phyloP scores from a whole-genome alignment of 1,140 invertebrate genomes.

The Drosophila novamexicana region DNA sequence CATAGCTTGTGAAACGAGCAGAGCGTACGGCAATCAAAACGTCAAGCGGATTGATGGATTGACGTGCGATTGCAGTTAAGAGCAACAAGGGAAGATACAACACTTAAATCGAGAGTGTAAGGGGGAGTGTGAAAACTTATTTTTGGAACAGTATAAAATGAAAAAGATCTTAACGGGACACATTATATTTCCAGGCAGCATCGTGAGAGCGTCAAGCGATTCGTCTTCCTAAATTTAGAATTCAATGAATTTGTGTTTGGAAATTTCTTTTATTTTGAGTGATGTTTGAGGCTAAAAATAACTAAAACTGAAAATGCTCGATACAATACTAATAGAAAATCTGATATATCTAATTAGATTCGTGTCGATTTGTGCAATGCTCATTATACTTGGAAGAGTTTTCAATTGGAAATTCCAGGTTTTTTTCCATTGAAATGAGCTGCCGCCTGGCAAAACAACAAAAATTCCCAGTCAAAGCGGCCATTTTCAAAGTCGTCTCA shows the following conservation, averaged over 20 bases:
- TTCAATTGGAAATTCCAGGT: conserved; percentile 20
- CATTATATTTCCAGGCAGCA: conserved; percentile 35
- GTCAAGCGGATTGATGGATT: conserved; percentile 64
- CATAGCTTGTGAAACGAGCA: conserved; percentile 41
- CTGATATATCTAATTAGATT: not conserved
- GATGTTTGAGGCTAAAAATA: conserved; percentile 13
- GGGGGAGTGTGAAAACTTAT: conserved; percentile 18
- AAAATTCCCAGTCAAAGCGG: conserved; percentile 23
- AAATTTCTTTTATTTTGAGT: conserved; percentile 9
- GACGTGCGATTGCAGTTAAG: conserved; percentile 50
- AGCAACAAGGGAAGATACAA: conserved; percentile 18
- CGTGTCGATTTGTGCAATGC: not conserved
- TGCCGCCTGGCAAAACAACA: not conserved
- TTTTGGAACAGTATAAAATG: conserved; percentile 31
- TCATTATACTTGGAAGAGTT: conserved; percentile 1
- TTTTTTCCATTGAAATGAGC: conserved; percentile 37
- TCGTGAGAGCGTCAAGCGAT: conserved; percentile 11
- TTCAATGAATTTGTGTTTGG: conserved; percentile 13
- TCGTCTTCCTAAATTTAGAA: conserved; percentile 38
- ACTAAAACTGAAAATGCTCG: not conserved
- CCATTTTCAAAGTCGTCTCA: conserved; percentile 38
- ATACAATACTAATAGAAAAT: not conserved
- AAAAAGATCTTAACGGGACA: conserved; percentile 22
- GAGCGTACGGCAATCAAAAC: conserved; percentile 61
- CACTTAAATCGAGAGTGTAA: conserved; percentile 16